Evolutionary conservation across 2,888 invertebrate genomes (phyloP), one percentile per base, ranked within the genome.

Genomic region (Parasteatoda lunata): DNA sequence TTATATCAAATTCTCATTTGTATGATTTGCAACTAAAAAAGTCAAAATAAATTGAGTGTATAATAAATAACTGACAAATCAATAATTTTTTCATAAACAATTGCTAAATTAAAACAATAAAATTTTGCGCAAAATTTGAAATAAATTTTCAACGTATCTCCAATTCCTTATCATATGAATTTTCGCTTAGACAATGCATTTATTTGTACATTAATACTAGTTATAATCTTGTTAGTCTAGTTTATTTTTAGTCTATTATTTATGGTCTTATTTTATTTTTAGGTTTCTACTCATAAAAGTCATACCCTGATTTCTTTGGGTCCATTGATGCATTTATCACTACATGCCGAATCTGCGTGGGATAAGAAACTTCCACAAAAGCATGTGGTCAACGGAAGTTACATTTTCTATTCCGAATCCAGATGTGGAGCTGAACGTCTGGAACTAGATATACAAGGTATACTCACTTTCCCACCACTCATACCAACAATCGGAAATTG

Each of bases 361-460:
- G 88, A 84, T 30, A 87, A 82, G 68, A 87, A 87, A 65, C 73
- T 82, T n/a, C 86, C 82, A 3, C 86, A 82, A 48, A 80, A 84
- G 13, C 86, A 86, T 30, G 59, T 87, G 1, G 79, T 97, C 91
- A 95, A 96, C 92, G 97, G 97, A 0, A 94, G 94, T 6, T 97
- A 96, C 91, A 96, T 97, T 91, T 97, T 97, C 91, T 96, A 97
- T 1, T 97, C 97, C 90, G 96, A 96, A 0, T 89, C 90, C 66
- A 88, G 90, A 59, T 91, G 91, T 83, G 91, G 91, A 3, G 90
- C 90, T 9, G 89, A 86, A 89, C 30, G 84, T 13, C 71, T 90
- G 5, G 89, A 89, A 13, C 73, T 89, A 4, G 89, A 89, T 47
- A 59, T 89, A 6, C 89, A 89, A 71, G 88, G 88, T 9, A 65